Evolutionary conservation across 2,888 invertebrate species (phyloP).

Genomic region (Pollenia angustigena): DNA sequence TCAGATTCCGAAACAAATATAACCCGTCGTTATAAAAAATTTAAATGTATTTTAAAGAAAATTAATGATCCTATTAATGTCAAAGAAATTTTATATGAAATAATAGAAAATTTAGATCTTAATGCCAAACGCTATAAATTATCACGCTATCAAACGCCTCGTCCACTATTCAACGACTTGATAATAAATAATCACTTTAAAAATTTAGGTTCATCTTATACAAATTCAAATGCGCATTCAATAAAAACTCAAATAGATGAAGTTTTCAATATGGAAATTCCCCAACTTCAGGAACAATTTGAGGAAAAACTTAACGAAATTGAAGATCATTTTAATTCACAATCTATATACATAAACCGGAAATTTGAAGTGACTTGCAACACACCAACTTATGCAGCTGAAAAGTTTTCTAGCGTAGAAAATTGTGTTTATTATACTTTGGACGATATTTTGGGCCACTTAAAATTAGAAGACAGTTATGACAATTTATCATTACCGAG

Average conservation of each 20-base stretch:
- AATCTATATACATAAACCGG: slow-evolving; percentile 29
- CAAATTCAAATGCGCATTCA: neutral
- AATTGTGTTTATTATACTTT: slow-evolving; percentile 68
- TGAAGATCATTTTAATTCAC: slow-evolving; percentile 24
- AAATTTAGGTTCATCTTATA: neutral
- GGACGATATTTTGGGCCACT: slow-evolving; percentile 71
- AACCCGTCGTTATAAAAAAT: slow-evolving; percentile 77
- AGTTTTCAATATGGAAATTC: neutral
- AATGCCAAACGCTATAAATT: slow-evolving; percentile 75
- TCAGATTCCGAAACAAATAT: slow-evolving; percentile 76
- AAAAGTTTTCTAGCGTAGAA: slow-evolving; percentile 26
- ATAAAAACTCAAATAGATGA: slow-evolving; percentile 1
- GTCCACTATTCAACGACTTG: neutral
- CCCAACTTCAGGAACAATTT: neutral
- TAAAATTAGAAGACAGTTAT: slow-evolving; percentile 79
- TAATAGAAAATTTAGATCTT: slow-evolving; percentile 78
- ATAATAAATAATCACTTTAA: neutral
- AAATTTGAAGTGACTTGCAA: neutral
- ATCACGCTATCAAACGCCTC: slow-evolving; percentile 18
- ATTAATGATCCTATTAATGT: slow-evolving; percentile 73
- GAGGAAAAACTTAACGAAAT: neutral
- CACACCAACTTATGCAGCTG: slow-evolving; percentile 22
- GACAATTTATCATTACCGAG: slow-evolving; percentile 75
- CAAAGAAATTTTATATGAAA: slow-evolving; percentile 77
- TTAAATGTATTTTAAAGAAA: slow-evolving; percentile 75